phyloP scores from a whole-genome alignment of 2,888 invertebrate genomes.

The Automeris io region DNA sequence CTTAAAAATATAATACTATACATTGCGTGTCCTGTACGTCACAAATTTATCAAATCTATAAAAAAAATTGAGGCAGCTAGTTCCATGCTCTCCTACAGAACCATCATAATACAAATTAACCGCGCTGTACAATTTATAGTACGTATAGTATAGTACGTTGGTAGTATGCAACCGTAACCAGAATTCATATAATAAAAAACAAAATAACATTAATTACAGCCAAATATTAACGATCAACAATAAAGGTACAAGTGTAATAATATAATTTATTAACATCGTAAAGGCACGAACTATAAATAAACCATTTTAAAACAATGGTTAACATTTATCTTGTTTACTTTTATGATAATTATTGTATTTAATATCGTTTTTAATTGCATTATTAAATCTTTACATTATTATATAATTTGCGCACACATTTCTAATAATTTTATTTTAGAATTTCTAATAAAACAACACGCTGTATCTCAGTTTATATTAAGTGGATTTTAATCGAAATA shows the following conservation, averaged over 20 bases:
- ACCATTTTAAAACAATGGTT: constrained; percentile 35
- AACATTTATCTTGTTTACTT: constrained; percentile 14
- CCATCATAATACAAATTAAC: too few relatives aligned
- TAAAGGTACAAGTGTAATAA: constrained; percentile 20
- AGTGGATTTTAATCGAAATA: too few relatives aligned
- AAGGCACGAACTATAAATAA: constrained; percentile 48
- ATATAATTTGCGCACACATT: constrained; percentile 13
- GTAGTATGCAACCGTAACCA: background rate
- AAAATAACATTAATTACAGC: constrained; percentile 11
- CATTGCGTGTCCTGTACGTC: too few relatives aligned
- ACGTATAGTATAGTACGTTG: too few relatives aligned
- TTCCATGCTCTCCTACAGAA: too few relatives aligned
- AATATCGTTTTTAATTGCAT: constrained; percentile 5
- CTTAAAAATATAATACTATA: too few relatives aligned
- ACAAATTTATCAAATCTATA: too few relatives aligned
- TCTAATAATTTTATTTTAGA: constrained; percentile 7
- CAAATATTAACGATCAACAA: constrained; percentile 32
- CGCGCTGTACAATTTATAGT: background rate
- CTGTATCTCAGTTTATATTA: too few relatives aligned
- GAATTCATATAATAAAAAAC: background rate
- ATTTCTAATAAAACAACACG: too few relatives aligned
- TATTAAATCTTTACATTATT: constrained; percentile 11
- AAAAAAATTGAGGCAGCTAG: too few relatives aligned
- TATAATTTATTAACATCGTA: constrained; percentile 25
- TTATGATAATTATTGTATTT: constrained; percentile 9